Evolutionary conservation across 2,888 invertebrate genomes (phyloP).

Genomic region (Philonicus albiceps): DNA sequence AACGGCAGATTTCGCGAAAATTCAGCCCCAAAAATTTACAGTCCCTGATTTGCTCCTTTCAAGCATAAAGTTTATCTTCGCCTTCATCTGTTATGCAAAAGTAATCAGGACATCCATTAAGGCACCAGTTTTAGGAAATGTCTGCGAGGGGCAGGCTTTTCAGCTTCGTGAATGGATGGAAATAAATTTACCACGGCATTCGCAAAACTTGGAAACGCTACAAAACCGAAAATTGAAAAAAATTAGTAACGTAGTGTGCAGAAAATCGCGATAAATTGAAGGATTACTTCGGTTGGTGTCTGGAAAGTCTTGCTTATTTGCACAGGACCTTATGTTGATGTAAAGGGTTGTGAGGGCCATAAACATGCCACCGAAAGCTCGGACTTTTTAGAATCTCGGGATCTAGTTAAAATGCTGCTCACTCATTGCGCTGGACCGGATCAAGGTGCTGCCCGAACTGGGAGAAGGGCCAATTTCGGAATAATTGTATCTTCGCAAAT

Average conservation of each 20-base stretch:
- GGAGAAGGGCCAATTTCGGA: constrained; percentile 13
- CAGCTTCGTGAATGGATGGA: background rate
- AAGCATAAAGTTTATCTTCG: constrained; percentile 39
- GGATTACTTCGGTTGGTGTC: background rate
- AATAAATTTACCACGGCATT: background rate
- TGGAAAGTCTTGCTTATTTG: background rate
- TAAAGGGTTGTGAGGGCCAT: background rate
- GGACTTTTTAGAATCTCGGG: background rate
- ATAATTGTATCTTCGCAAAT: constrained; percentile 40
- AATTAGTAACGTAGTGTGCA: background rate
- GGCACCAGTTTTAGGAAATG: constrained; percentile 17
- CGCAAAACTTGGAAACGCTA: background rate
- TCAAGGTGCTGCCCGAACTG: background rate
- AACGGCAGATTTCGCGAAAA: background rate
- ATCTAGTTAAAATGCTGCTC: constrained; percentile 35
- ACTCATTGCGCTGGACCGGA: background rate
- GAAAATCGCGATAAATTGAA: constrained; percentile 19
- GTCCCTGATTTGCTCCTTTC: constrained; percentile 35
- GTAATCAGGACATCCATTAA: constrained; percentile 41
- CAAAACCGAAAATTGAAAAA: constrained; percentile 25
- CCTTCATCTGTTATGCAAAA: constrained; percentile 40
- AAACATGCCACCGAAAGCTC: background rate
- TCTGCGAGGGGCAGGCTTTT: constrained; percentile 7
- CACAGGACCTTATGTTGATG: background rate
- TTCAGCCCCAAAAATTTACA: constrained; percentile 1